A percentile compares a stretch with the other conserved stretches of the same genome.
Evolutionary conservation across 2,797 vertebrate genomes (phyloP).

Genomic region (Gephyroberyx darwinii): DNA sequence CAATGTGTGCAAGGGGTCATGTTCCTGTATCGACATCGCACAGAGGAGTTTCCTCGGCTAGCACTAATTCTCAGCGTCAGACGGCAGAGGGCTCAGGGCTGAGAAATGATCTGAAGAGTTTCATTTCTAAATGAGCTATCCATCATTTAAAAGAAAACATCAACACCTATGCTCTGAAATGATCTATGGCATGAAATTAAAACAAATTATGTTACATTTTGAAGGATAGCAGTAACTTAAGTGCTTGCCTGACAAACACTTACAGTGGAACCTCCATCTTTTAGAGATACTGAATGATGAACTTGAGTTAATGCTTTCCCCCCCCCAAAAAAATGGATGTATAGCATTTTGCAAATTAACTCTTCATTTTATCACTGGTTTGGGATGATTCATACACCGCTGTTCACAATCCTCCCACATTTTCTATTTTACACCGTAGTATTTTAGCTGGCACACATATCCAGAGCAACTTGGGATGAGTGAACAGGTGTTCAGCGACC

Average conservation of each 20-base stretch:
- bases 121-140: constrained; percentile 16
- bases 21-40: constrained; percentile 29
- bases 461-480: no score
- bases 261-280: no score
- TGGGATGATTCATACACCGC: no score
- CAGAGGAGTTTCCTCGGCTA: constrained; percentile 15
- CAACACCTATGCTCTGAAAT: not conserved
- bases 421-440: no score
- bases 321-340: no score
- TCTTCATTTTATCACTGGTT: not conserved
- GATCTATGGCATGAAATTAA: no score
- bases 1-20: constrained; percentile 17
- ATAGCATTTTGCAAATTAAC: no score
- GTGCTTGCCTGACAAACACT: no score
- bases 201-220: no score
- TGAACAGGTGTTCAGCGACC: not conserved
- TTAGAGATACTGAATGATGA: not conserved
- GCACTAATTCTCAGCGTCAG: not conserved
- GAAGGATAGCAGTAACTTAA: no score
- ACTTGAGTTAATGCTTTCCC: not conserved
- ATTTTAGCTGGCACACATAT: not conserved
- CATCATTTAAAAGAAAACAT: constrained; percentile 29
- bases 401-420: no score
- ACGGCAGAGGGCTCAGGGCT: constrained; percentile 2
- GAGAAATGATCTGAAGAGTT: constrained; percentile 1